These are phyloP conservation scores for Venustaconcha ellipsiformis DNA, from an alignment of 1,140 invertebrate species.

Conservation along the genomic window DNA sequence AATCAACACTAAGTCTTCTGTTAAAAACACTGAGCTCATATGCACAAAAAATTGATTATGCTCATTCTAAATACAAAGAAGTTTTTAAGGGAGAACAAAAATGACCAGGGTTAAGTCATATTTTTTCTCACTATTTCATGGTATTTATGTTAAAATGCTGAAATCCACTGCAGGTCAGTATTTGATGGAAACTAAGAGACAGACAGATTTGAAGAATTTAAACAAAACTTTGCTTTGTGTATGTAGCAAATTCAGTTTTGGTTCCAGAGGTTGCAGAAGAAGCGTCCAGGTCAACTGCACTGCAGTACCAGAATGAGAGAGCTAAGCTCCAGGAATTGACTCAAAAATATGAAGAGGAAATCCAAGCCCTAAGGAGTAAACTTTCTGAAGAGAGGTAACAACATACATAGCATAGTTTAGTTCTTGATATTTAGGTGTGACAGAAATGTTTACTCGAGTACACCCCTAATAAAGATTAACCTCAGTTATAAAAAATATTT, in stretches of 20 bases:
- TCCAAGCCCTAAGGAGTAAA: conserved; percentile 72
- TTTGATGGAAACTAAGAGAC: too few relatives aligned
- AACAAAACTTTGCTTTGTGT: background rate
- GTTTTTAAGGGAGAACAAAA: too few relatives aligned
- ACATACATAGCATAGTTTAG: background rate
- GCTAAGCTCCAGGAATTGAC: conserved; percentile 75
- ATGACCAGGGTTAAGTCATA: too few relatives aligned
- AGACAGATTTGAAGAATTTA: background rate
- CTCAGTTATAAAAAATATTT: too few relatives aligned
- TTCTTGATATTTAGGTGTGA: background rate
- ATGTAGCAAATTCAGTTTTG: conserved; percentile 1
- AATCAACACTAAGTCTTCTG: too few relatives aligned
- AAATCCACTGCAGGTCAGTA: too few relatives aligned
- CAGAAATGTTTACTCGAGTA: background rate
- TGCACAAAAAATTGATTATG: too few relatives aligned
- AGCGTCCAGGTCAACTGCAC: conserved; percentile 75
- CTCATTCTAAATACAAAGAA: too few relatives aligned
- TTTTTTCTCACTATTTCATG: too few relatives aligned
- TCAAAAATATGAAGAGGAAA: conserved; percentile 75
- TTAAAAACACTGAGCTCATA: too few relatives aligned
- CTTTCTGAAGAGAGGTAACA: conserved; percentile 65
- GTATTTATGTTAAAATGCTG: too few relatives aligned
- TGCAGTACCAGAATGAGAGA: conserved; percentile 78
- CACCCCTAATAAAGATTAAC: background rate
- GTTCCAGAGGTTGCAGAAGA: conserved; percentile 84